Evolutionary conservation across 92 coral and sea anemone species (phyloP).

Genomic region (Palythoa grandiflora): DNA sequence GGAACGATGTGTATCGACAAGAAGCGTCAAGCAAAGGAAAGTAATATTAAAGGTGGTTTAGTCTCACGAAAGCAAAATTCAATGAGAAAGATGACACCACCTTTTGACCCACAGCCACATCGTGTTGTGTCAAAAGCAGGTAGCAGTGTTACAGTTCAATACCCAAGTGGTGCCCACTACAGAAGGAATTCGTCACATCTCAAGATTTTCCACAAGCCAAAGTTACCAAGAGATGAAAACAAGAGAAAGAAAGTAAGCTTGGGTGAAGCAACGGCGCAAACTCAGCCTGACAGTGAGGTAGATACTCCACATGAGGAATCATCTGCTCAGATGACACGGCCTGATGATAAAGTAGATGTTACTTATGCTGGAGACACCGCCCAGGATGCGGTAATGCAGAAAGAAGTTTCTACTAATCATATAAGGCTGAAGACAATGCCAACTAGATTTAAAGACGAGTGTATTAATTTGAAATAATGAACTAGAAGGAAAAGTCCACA

Average conservation of each 20-base stretch:
- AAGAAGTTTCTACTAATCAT: neutral
- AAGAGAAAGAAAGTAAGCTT: neutral
- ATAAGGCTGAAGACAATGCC: too few species aligned
- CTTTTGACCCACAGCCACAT: conserved; percentile 34
- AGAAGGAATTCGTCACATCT: conserved; percentile 31
- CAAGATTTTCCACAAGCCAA: neutral
- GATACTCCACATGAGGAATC: neutral
- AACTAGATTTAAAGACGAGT: neutral
- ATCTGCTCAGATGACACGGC: neutral
- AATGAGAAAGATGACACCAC: conserved; percentile 19
- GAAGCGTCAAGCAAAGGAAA: conserved; percentile 9
- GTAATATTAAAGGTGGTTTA: conserved; percentile 21
- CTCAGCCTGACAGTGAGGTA: neutral
- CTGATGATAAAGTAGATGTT: neutral
- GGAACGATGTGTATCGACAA: conserved; percentile 9
- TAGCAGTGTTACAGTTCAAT: neutral
- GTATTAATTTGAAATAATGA: too few species aligned
- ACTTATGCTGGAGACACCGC: too few species aligned
- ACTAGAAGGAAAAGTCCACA: too few species aligned
- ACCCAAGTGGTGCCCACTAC: conserved; percentile 3
- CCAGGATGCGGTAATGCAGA: neutral
- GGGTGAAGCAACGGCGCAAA: neutral
- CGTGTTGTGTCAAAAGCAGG: conserved; percentile 17
- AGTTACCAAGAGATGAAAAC: neutral
- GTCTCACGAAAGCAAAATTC: neutral